Evolutionary conservation across 1,140 invertebrate genomes (phyloP), one percentile per base, ranked within the genome.

Genomic region (Ectropis grisescens): DNA sequence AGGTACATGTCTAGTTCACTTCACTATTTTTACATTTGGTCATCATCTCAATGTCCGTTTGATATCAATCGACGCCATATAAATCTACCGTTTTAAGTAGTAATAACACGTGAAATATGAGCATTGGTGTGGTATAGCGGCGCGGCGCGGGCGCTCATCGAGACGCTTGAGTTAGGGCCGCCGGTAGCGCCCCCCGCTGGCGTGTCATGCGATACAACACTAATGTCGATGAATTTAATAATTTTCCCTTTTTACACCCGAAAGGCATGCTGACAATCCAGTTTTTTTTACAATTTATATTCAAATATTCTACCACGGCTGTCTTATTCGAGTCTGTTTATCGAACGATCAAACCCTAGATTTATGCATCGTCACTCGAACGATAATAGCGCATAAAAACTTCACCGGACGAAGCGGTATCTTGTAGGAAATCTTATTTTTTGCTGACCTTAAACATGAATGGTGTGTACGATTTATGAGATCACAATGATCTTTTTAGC

Each of bases 391-490:
- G 11, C 34, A 52, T 55, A 60, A 69, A 60, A 62, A 46, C 33
- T 41, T 58, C 69, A 71, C 74, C 67, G 74, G 74, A 79, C 74
- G 67, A 59, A 55, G 43, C 31, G 47, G 33, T 75, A 79, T 79
- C 74, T 41, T 40, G 51, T 69, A 79, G 70, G 74, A 79, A 75
- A 79, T 79, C 70, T 65, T 41, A 12, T 55, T 57, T 71, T 75
- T 75, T 30, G 53, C 55, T 44, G 42, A 45, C 49, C 42, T 53
- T 33, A 55, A 68, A 68, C 75, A 72, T 76, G 71, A 76, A 76
- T 78, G 75, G 75, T 69, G 55, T 53, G 50, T 65, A 75, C 65
- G 68, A 80, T 80, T 76, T 80, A 80, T 80, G 71, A 62, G 62
- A 68, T 69, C 66, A 65, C 62, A 72, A 54, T 61, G 58, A 61